Conservation (phyloP, 64 coral and sea anemone genomes). For the Stichodactyla mertensii region DNA sequence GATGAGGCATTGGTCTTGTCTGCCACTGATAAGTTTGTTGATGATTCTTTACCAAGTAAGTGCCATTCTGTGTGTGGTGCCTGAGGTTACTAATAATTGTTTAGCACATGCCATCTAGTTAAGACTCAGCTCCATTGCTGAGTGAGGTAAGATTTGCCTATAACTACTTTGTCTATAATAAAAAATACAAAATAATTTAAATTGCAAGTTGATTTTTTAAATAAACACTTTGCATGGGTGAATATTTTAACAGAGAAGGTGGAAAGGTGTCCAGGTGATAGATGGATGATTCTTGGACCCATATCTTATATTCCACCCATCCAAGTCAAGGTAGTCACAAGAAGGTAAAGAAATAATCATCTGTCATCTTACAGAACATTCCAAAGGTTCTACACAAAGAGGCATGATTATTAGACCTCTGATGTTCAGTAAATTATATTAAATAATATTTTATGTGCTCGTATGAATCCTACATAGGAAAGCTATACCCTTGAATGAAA, state of each 20-base stretch:
- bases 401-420: too few species aligned
- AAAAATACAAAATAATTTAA: background rate
- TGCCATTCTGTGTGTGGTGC: too few species aligned
- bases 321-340: conserved; percentile 70
- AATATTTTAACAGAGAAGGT: conserved; percentile 41
- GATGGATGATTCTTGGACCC: conserved; percentile 95
- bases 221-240: background rate
- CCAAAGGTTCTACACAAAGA: too few species aligned
- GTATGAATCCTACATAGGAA: conserved; percentile 51
- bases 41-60: conserved; percentile 23
- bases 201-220: background rate
- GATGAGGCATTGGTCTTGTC: conserved; percentile 92
- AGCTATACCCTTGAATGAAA: conserved; percentile 80
- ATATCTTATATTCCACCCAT: conserved; percentile 85
- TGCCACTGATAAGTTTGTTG: conserved; percentile 73
- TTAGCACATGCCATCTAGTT: too few species aligned
- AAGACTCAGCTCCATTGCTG: too few species aligned
- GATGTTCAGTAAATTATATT: too few species aligned
- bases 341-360: conserved; percentile 37
- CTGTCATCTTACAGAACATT: background rate
- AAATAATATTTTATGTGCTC: too few species aligned
- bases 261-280: conserved; percentile 73
- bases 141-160: too few species aligned
- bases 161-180: too few species aligned
- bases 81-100: too few species aligned